Percentiles rank a stretch among this genome's conserved stretches.
Conservation (phyloP, 2,797 vertebrate genomes). For the Eospalax fontanierii region DNA sequence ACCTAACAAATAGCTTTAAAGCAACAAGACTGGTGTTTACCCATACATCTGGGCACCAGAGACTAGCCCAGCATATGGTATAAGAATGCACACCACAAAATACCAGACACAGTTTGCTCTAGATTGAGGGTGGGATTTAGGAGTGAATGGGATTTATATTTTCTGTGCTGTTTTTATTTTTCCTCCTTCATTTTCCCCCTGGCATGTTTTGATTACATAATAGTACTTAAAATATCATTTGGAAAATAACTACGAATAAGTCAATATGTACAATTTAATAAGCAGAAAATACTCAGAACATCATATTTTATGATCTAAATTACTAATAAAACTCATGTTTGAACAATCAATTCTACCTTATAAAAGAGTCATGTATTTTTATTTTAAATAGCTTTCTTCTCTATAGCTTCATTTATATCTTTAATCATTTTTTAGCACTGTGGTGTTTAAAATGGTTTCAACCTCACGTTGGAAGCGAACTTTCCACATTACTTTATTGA, state of each 20-base stretch:
- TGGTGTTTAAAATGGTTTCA: constrained; percentile 20
- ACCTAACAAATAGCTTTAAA: not conserved
- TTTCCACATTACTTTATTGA: constrained; percentile 52
- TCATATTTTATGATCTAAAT: constrained; percentile 43
- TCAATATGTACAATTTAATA: constrained; percentile 20
- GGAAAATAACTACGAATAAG: constrained; percentile 32
- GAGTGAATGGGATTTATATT: not conserved
- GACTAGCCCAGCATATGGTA: not conserved
- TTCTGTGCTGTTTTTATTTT: not conserved
- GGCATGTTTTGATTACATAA: constrained; percentile 29
- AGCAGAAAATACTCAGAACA: constrained; percentile 35
- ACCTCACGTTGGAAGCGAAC: constrained; percentile 28
- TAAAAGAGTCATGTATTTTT: constrained; percentile 53
- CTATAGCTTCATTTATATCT: constrained; percentile 26
- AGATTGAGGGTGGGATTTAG: not conserved
- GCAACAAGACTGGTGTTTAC: constrained; percentile 29
- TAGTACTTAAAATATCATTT: constrained; percentile 57
- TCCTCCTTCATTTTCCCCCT: not conserved
- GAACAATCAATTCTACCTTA: constrained; percentile 49
- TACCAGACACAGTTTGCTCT: not conserved
- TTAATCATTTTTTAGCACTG: constrained; percentile 32
- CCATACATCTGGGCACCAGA: constrained; percentile 15
- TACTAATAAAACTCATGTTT: constrained; percentile 19
- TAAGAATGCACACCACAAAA: not conserved
- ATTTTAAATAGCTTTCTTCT: constrained; percentile 58